Conservation (phyloP, 1,140 invertebrate species). For the Panulirus ornatus region DNA sequence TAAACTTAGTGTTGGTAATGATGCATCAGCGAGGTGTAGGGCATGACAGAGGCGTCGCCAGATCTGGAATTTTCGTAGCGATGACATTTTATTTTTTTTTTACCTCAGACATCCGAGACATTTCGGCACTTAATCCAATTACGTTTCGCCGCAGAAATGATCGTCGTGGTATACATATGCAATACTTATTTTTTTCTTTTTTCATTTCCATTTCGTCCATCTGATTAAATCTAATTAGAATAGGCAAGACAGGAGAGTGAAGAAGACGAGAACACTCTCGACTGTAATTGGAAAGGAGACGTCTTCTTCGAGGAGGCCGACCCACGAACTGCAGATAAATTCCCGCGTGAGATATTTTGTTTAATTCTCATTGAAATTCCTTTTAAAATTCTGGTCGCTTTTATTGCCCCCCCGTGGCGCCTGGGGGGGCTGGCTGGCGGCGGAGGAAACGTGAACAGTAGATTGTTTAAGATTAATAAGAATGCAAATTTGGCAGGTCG, state of each 20-base stretch:
- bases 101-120: no score
- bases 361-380: not conserved
- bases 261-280: not conserved
- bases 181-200: no score
- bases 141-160: no score
- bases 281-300: not conserved
- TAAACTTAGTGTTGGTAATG: no score
- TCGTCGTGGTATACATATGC: no score
- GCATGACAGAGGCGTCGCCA: no score
- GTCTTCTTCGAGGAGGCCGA: not conserved
- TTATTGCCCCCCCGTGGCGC: not conserved
- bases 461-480: not conserved
- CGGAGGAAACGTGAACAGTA: not conserved
- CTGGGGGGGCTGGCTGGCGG: not conserved
- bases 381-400: not conserved
- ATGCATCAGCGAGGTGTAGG: no score
- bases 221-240: not conserved
- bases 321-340: not conserved
- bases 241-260: not conserved
- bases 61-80: no score
- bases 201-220: no score
- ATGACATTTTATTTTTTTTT: no score
- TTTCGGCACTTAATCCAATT: no score
- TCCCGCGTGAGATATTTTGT: not conserved
- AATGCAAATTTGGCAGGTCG: not conserved